These are phyloP conservation scores for Rousettus madagascariensis DNA, from an alignment of 2,797 vertebrate genomes.

Conservation along the genomic window DNA sequence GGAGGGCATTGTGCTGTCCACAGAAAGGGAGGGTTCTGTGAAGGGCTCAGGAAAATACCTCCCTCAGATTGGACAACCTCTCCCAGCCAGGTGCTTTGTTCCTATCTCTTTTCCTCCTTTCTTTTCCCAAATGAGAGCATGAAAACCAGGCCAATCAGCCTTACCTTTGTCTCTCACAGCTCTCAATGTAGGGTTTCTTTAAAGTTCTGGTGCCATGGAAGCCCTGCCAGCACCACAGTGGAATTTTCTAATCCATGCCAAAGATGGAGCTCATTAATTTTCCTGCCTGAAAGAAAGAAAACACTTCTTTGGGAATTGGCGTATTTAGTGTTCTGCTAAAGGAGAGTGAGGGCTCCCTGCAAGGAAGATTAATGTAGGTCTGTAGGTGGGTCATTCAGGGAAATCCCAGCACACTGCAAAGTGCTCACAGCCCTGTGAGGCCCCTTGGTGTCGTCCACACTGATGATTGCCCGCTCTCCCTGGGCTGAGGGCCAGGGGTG, in stretches of 20 bases:
- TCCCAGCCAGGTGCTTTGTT: conserved; percentile 23
- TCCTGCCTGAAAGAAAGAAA: conserved; percentile 56
- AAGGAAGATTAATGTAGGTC: conserved; percentile 44
- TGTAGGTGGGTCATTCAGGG: conserved; percentile 15
- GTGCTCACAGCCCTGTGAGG: not conserved
- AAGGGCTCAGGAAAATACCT: not conserved
- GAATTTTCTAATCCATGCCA: conserved; percentile 59
- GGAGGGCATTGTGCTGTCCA: conserved; percentile 41
- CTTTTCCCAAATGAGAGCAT: not conserved
- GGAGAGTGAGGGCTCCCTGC: not conserved
- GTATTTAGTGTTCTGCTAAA: not conserved
- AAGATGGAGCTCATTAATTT: conserved; percentile 50
- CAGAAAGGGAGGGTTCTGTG: not conserved
- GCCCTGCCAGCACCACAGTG: not conserved
- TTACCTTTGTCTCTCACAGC: not conserved
- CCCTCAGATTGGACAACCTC: not conserved
- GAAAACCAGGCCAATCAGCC: not conserved
- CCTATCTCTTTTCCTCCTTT: not conserved
- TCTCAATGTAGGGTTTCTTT: not conserved
- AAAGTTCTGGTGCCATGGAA: not conserved
- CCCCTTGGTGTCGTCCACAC: not conserved
- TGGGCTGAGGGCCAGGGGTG: not conserved
- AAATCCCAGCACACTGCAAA: not conserved
- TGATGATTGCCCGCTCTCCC: not conserved
- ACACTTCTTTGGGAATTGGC: conserved; percentile 49